Conservation (phyloP, 2,113 vertebrate species). For the Hydrochoerus hydrochaeris region DNA sequence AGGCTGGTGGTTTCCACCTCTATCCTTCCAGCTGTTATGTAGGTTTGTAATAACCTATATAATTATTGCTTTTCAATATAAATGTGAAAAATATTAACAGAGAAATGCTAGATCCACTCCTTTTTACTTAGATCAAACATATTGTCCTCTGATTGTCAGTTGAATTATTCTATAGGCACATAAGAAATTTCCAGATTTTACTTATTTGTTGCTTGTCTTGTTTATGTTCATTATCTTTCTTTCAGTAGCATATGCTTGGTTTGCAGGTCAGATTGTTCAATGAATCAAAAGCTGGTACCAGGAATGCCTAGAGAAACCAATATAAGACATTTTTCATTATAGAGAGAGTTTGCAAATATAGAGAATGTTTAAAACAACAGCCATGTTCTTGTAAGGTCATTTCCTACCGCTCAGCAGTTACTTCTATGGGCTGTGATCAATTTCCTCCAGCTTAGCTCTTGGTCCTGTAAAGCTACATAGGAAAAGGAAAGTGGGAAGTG, state of each 20-base stretch:
- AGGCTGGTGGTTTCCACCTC: neutral
- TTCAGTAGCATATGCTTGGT: neutral
- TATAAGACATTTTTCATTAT: neutral
- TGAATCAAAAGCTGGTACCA: neutral
- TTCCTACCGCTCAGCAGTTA: neutral
- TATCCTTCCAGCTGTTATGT: neutral
- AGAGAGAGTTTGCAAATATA: neutral
- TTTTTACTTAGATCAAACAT: neutral
- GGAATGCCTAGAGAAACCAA: slow-evolving; percentile 20
- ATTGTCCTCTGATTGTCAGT: neutral
- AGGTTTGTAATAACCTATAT: neutral
- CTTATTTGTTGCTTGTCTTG: neutral
- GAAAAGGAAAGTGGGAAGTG: neutral
- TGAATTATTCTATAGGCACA: neutral
- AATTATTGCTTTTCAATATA: neutral
- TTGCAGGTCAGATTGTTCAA: neutral
- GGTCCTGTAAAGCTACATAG: neutral
- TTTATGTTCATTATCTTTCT: neutral
- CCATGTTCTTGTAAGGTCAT: neutral
- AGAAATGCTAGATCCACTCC: neutral
- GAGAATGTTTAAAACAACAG: slow-evolving; percentile 38
- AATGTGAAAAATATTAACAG: neutral
- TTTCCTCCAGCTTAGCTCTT: neutral
- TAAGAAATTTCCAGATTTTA: neutral
- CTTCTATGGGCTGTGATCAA: neutral